A percentile compares a stretch with the other conserved stretches of the same genome.
phyloP scores from a whole-genome alignment of 2,797 vertebrate species.

The Cynodonichthys magdalenae region DNA sequence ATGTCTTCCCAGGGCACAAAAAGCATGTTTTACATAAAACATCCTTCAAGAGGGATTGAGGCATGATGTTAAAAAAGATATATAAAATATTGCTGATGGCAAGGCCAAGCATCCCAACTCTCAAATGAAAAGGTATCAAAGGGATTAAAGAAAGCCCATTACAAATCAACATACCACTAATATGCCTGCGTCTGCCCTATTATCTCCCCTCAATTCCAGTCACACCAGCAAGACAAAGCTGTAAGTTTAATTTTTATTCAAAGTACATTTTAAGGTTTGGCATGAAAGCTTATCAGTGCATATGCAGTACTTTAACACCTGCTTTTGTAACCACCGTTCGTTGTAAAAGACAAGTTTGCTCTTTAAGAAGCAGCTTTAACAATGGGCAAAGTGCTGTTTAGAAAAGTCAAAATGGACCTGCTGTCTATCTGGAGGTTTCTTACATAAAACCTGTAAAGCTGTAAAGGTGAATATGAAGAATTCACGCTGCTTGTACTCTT shows the following conservation, averaged over 20 bases:
- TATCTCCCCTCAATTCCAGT: slow-evolving; percentile 67
- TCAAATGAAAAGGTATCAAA: slow-evolving; percentile 70
- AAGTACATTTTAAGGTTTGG: slow-evolving; percentile 61
- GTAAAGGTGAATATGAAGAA: slow-evolving; percentile 36
- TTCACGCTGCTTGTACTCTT: slow-evolving; percentile 9
- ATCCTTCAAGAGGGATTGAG: slow-evolving; percentile 69
- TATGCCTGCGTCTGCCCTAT: slow-evolving; percentile 64
- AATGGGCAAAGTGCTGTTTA: slow-evolving; percentile 30
- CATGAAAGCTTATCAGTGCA: slow-evolving; percentile 41
- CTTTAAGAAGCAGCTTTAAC: slow-evolving; percentile 27
- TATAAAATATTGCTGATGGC: slow-evolving; percentile 73
- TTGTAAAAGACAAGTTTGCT: slow-evolving; percentile 34
- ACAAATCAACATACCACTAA: slow-evolving; percentile 70
- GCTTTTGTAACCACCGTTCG: slow-evolving; percentile 26
- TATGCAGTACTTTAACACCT: slow-evolving; percentile 22
- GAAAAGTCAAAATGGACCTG: slow-evolving; percentile 16
- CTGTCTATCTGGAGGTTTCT: slow-evolving; percentile 19
- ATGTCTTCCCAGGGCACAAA: slow-evolving; percentile 71
- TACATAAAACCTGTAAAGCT: slow-evolving; percentile 23
- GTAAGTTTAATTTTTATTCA: slow-evolving; percentile 49
- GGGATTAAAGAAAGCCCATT: slow-evolving; percentile 71
- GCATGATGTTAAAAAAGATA: slow-evolving; percentile 57
- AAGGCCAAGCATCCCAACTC: slow-evolving; percentile 75
- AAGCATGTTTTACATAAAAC: slow-evolving; percentile 81
- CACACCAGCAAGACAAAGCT: slow-evolving; percentile 49